These are phyloP conservation scores for Actinemys pallida DNA, from an alignment of 2,113 vertebrate genomes.

Conservation along the genomic window DNA sequence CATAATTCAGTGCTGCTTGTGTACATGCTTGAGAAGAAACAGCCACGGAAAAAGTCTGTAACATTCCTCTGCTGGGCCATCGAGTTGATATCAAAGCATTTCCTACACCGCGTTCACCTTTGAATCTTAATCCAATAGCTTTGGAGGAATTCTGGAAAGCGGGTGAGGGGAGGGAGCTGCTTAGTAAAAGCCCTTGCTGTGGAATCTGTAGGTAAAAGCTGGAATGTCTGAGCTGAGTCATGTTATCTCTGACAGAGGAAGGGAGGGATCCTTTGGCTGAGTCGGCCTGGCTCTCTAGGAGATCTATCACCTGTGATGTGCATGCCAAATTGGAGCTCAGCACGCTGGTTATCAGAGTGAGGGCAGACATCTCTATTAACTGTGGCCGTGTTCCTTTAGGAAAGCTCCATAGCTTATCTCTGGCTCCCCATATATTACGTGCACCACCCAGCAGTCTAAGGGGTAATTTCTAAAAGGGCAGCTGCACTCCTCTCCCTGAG, in stretches of 20 bases:
- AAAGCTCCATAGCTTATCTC: background rate
- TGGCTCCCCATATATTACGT: fast-evolving
- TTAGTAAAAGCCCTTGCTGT: background rate
- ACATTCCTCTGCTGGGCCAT: conserved; percentile 56
- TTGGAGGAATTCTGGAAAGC: conserved; percentile 14
- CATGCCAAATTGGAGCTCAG: background rate
- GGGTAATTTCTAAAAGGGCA: background rate
- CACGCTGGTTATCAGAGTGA: background rate
- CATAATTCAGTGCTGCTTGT: conserved; percentile 59
- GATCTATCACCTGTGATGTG: background rate
- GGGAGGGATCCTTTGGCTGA: fast-evolving
- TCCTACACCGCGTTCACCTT: conserved; percentile 66
- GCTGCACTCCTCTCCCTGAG: background rate
- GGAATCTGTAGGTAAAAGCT: background rate
- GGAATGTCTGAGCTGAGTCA: background rate
- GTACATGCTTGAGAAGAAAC: conserved; percentile 74
- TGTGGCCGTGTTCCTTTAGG: fast-evolving
- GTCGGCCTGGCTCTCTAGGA: background rate
- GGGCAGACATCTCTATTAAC: background rate
- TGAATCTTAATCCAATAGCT: conserved; percentile 68
- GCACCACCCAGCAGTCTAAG: background rate
- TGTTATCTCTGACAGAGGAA: fast-evolving
- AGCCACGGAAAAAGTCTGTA: conserved; percentile 75
- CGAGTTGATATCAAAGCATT: conserved; percentile 68
- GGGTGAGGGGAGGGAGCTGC: background rate